These are phyloP conservation scores for Harpagoxenus sublaevis DNA, from an alignment of 2,888 invertebrate genomes.

Conservation along the genomic window DNA sequence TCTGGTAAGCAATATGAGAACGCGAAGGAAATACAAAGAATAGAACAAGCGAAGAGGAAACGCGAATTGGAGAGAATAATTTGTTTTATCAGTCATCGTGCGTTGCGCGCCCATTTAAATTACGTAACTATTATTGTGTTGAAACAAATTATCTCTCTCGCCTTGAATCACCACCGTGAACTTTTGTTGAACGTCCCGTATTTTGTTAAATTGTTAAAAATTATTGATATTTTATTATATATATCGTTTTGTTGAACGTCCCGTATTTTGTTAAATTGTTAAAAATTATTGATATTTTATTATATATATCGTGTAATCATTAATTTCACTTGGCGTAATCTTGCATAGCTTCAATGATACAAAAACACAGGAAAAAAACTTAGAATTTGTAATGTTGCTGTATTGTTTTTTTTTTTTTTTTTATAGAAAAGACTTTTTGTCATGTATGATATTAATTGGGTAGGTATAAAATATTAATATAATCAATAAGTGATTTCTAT, in stretches of 20 bases:
- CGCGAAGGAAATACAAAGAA: background rate
- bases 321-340: background rate
- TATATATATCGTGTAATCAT: no score
- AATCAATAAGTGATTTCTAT: constrained; percentile 8
- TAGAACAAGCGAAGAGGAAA: background rate
- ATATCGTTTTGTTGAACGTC: background rate
- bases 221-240: background rate
- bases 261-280: background rate
- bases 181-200: background rate
- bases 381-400: background rate
- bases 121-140: constrained; percentile 19
- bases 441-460: background rate
- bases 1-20: background rate
- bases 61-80: background rate
- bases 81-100: constrained; percentile 23
- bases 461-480: background rate
- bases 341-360: background rate
- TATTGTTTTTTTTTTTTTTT: background rate
- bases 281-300: background rate
- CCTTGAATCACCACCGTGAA: constrained; percentile 26
- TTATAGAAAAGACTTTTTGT: background rate
- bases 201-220: background rate
- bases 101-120: constrained; percentile 10
- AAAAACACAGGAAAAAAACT: background rate
- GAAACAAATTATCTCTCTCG: constrained; percentile 2